These are phyloP conservation scores for Rhopalosiphum maidis DNA, from an alignment of 1,140 invertebrate genomes.

Conservation along the genomic window DNA sequence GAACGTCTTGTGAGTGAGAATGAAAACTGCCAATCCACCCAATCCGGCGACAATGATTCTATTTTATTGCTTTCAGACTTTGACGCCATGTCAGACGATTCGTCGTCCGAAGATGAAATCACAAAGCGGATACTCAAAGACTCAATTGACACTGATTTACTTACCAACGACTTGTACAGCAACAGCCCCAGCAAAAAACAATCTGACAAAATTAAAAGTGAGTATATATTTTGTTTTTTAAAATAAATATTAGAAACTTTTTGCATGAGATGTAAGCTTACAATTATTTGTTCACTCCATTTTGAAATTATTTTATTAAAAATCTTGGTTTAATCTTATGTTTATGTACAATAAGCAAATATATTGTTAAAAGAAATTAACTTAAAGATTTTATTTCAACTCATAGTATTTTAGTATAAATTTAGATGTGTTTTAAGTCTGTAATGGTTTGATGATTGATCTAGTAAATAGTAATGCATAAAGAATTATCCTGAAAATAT, in stretches of 20 bases:
- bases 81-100: constrained; percentile 17
- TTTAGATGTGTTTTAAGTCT: background rate
- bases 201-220: background rate
- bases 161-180: constrained; percentile 36
- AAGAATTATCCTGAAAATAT: no score
- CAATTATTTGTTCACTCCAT: background rate
- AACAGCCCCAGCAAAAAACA: background rate
- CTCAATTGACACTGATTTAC: constrained; percentile 22
- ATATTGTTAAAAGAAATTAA: background rate
- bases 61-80: background rate
- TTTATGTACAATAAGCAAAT: background rate
- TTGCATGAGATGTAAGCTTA: background rate
- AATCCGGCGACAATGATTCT: background rate
- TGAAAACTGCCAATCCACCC: background rate
- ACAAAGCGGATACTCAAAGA: constrained; percentile 33
- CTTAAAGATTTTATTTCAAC: background rate
- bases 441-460: no score
- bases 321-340: background rate
- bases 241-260: background rate
- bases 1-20: background rate
- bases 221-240: background rate
- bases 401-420: background rate
- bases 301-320: background rate
- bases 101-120: constrained; percentile 43
- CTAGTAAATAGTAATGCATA: no score